Percentiles rank a stretch among this genome's conserved stretches.
phyloP scores from a whole-genome alignment of 1,140 invertebrate genomes.

The Pogonomyrmex californicus region DNA sequence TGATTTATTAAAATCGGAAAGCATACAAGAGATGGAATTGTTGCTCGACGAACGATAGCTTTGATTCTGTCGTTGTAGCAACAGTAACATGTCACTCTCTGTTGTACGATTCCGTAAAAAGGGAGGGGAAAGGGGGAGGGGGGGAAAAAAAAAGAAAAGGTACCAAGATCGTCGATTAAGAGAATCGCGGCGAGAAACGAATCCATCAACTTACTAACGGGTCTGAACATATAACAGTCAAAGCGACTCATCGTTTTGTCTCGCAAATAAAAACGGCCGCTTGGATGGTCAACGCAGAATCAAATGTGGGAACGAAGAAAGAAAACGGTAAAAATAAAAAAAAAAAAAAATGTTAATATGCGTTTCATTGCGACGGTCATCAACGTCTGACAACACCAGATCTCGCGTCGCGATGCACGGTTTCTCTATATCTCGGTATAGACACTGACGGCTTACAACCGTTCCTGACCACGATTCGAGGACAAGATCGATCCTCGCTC shows the following conservation, averaged over 20 bases:
- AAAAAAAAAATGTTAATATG: not conserved
- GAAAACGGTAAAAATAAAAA: not conserved
- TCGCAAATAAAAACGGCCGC: not conserved
- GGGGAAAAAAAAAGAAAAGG: not conserved
- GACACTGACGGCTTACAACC: not conserved
- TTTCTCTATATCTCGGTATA: not conserved
- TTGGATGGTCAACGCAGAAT: not conserved
- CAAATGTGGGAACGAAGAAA: not conserved
- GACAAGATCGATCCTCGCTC: not conserved
- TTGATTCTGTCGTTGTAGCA: not conserved
- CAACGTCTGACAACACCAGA: not conserved
- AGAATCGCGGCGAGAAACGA: slow-evolving; percentile 12
- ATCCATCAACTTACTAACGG: not conserved
- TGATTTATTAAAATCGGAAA: slow-evolving; percentile 55
- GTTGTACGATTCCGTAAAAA: slow-evolving; percentile 5
- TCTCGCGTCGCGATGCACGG: not conserved
- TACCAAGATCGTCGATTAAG: slow-evolving; percentile 12
- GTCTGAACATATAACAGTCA: not conserved
- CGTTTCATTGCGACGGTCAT: not conserved
- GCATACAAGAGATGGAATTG: slow-evolving; percentile 32
- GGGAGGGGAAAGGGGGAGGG: not conserved
- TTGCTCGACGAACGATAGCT: slow-evolving; percentile 1
- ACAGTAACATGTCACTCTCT: not conserved
- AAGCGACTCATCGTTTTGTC: not conserved
- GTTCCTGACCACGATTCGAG: not conserved